A percentile compares a stretch with the other conserved stretches of the same genome.
Evolutionary conservation across 2,888 invertebrate genomes (phyloP).

Genomic region (Pandemis heparana): DNA sequence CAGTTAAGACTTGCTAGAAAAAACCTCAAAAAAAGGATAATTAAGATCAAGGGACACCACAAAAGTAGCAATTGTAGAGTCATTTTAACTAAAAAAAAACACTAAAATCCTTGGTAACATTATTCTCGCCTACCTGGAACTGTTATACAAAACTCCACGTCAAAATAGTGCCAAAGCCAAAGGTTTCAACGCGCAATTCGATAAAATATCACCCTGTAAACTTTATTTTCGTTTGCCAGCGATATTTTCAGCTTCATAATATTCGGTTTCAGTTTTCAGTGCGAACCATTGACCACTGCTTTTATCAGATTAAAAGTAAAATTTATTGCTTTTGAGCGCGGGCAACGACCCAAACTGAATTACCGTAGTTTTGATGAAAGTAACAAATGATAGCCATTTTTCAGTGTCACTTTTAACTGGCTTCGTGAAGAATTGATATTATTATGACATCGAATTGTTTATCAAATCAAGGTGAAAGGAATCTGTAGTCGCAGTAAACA

Average conservation of each 20-base stretch:
- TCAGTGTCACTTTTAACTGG: neutral
- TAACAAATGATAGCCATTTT: conserved; percentile 29
- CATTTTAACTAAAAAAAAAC: no score
- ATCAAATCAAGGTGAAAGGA: neutral
- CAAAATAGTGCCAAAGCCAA: neutral
- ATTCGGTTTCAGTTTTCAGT: conserved; percentile 45
- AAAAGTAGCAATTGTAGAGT: no score
- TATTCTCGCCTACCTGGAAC: no score
- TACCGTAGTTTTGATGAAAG: conserved; percentile 34
- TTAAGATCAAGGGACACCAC: no score
- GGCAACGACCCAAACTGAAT: conserved; percentile 39
- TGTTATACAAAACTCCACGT: no score
- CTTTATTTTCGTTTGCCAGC: conserved; percentile 21
- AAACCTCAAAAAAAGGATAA: no score
- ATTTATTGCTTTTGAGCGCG: conserved; percentile 50
- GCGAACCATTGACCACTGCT: conserved; percentile 47
- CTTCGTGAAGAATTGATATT: neutral
- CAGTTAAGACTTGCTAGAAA: no score
- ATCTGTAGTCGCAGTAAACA: no score
- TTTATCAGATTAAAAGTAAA: conserved; percentile 50
- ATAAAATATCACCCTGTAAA: conserved; percentile 17
- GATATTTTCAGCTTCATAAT: conserved; percentile 34
- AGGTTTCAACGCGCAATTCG: neutral
- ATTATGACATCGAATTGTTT: neutral
- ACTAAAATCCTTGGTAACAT: no score